These are phyloP conservation scores for Machimus rusticus DNA, from an alignment of 2,888 invertebrate species.

Conservation along the genomic window DNA sequence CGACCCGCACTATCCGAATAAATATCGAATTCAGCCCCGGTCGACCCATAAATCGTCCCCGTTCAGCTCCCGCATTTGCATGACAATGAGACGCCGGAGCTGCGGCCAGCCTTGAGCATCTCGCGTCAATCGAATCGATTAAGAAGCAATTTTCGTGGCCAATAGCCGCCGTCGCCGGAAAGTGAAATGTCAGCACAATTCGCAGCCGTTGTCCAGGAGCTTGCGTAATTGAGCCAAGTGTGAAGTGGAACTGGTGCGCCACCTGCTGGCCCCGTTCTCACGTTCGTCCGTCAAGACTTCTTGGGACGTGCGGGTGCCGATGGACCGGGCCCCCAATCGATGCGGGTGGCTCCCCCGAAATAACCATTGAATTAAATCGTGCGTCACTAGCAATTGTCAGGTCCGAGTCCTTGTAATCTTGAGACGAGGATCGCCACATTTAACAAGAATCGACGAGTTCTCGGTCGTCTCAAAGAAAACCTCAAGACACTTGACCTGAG, in stretches of 20 bases:
- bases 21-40: neutral
- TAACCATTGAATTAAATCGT: conserved; percentile 11
- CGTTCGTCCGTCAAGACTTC: neutral
- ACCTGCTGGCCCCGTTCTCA: conserved; percentile 1
- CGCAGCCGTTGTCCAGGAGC: neutral
- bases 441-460: neutral
- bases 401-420: neutral
- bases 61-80: conserved; percentile 4
- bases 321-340: neutral
- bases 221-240: neutral
- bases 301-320: neutral
- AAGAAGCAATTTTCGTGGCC: neutral
- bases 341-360: neutral
- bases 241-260: neutral
- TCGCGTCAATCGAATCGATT: conserved; percentile 6
- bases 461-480: neutral
- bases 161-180: neutral
- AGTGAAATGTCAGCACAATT: neutral
- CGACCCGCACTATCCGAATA: neutral
- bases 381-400: neutral
- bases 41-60: neutral
- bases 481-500: neutral
- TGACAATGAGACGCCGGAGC: neutral
- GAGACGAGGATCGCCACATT: neutral
- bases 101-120: neutral